Evolutionary conservation across 2,888 invertebrate species (phyloP).

Genomic region (Muschampia plurimacula): DNA sequence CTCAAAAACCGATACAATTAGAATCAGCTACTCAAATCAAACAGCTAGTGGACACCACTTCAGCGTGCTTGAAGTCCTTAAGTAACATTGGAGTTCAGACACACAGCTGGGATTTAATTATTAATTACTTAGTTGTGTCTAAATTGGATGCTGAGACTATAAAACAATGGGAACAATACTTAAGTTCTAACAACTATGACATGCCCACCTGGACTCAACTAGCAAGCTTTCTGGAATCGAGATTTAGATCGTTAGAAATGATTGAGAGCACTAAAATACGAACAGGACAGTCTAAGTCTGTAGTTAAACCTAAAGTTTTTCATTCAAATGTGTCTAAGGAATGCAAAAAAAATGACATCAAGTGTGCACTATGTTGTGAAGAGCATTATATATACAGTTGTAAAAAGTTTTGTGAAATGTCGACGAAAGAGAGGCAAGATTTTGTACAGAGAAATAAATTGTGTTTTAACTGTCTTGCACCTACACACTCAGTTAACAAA

Average conservation of each 20-base stretch:
- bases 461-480: slow-evolving; percentile 41
- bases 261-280: slow-evolving; percentile 21
- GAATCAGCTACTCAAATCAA: slow-evolving; percentile 8
- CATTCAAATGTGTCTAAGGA: slow-evolving; percentile 21
- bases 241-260: slow-evolving; percentile 40
- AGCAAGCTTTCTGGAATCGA: slow-evolving; percentile 31
- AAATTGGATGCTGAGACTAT: slow-evolving; percentile 43
- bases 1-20: slow-evolving; percentile 5
- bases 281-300: not conserved
- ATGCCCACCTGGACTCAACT: slow-evolving; percentile 17
- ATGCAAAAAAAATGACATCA: not conserved
- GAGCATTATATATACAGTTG: slow-evolving; percentile 39
- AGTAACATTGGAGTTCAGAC: slow-evolving; percentile 40
- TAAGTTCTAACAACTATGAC: not conserved
- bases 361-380: slow-evolving; percentile 32
- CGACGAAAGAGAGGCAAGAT: slow-evolving; percentile 31
- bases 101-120: slow-evolving; percentile 41
- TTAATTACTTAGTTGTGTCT: slow-evolving; percentile 40
- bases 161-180: slow-evolving; percentile 41
- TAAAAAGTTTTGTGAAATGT: slow-evolving; percentile 35
- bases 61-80: slow-evolving; percentile 42
- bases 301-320: slow-evolving; percentile 35
- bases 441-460: slow-evolving; percentile 37
- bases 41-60: slow-evolving; percentile 3
- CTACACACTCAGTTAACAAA: slow-evolving; percentile 26